Evolutionary conservation across 2,888 invertebrate genomes (phyloP), one percentile per base, ranked within the genome.

Genomic region (Dysmachus trigonus): DNA sequence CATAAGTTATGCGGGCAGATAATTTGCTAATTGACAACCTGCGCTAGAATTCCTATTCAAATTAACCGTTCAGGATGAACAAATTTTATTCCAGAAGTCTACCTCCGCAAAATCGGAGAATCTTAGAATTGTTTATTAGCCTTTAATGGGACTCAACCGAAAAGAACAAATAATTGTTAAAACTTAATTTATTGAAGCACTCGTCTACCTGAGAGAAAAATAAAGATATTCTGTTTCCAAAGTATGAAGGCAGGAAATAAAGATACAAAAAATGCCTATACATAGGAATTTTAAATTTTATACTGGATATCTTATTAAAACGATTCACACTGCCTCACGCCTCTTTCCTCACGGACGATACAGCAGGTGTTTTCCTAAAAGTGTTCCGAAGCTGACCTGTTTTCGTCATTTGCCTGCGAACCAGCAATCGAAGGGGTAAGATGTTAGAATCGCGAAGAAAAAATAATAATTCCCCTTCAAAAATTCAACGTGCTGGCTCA

Each of bases 1-100:
- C 81, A 81, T 81, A 81, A 81, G 51, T 38, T 31, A 33, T 81
- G 53, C 35, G 81, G 62, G 47, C 22, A 31, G 7, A 18, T 30
- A 51, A 33, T 51, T 53, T 13, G 15, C 31, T 81, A 81, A 81
- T 81, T 81, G 81, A 33, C 81, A 62, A 81, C 53, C 81, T 62
- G 33, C 33, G 31, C n/a, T 30, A 53, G 8, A 81, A 81, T 81
- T 62, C 18, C 3, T 62, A 81, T 81, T 53, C 27, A 53, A 62
- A 62, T 47, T 6, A 1, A 47, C n/a, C 10, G 10, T 62, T 62
- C 22, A 10, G 18, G 7, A 62, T 8, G 18, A 18, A 62, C 10
- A 62, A 27, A 62, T 27, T 62, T 10, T 5, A 62, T 62, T 62
- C 62, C 18, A 62, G 62, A n/a, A n/a, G 47, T n/a, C n/a, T 22